Conservation (phyloP, 1,140 invertebrate genomes). For the Drosophila triauraria region DNA sequence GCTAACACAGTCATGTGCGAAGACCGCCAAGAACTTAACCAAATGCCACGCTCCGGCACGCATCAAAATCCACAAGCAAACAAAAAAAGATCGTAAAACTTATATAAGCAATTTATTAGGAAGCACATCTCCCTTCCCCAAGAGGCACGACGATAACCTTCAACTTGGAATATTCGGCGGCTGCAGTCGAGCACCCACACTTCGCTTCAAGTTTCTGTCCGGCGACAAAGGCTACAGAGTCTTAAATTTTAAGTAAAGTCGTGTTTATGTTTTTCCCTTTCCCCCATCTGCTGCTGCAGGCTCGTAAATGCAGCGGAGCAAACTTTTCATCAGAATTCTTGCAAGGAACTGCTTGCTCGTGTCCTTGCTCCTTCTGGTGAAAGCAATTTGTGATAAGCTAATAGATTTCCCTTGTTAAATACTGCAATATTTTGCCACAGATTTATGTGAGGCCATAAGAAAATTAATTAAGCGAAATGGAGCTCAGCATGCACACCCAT, state of each 20-base stretch:
- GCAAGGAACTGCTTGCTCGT: not conserved
- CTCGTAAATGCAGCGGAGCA: constrained; percentile 48
- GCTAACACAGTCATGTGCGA: constrained; percentile 36
- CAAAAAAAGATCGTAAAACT: constrained; percentile 43
- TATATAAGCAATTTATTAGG: constrained; percentile 55
- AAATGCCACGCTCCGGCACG: constrained; percentile 52
- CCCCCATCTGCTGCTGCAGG: not conserved
- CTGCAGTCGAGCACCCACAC: not conserved
- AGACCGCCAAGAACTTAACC: constrained; percentile 32
- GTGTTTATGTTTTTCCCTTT: constrained; percentile 49
- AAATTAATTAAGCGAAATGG: constrained; percentile 29
- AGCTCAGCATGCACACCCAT: not conserved
- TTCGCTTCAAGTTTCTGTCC: constrained; percentile 12
- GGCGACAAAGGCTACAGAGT: constrained; percentile 3
- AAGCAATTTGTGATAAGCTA: constrained; percentile 49
- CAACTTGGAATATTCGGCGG: constrained; percentile 19
- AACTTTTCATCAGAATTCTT: constrained; percentile 23
- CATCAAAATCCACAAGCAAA: constrained; percentile 27
- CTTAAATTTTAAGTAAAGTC: constrained; percentile 46
- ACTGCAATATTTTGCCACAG: constrained; percentile 21
- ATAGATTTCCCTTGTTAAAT: constrained; percentile 46
- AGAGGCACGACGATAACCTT: constrained; percentile 11
- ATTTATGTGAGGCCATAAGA: constrained; percentile 23
- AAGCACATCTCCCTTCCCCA: not conserved
- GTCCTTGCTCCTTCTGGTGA: constrained; percentile 7